These are phyloP conservation scores for Scaptodrosophila latifasciaeformis DNA, from an alignment of 2,888 invertebrate species.

Conservation along the genomic window DNA sequence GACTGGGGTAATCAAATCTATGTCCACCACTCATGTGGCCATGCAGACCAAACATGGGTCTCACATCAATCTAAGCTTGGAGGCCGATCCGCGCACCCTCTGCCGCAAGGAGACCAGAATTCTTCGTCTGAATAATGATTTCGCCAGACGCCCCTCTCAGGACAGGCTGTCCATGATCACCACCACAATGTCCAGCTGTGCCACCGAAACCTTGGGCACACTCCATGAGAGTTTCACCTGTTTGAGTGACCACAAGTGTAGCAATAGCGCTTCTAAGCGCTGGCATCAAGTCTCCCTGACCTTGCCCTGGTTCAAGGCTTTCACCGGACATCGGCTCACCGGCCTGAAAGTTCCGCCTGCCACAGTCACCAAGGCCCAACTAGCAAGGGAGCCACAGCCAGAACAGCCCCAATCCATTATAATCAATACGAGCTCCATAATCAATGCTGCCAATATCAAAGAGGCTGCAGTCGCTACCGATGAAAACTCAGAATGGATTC, in stretches of 20 bases:
- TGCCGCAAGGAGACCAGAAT: constrained; percentile 3
- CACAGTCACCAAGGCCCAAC: too few relatives aligned
- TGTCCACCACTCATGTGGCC: neutral
- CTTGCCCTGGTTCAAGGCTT: constrained; percentile 30
- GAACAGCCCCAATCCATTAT: constrained; percentile 4
- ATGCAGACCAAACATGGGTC: neutral
- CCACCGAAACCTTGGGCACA: too few relatives aligned
- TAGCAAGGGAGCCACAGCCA: neutral
- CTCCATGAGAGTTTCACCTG: neutral
- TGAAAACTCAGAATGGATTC: too few relatives aligned
- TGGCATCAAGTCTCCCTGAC: constrained; percentile 37
- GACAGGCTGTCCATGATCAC: constrained; percentile 5
- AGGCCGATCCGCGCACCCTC: neutral
- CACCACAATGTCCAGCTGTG: constrained; percentile 24
- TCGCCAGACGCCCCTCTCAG: neutral
- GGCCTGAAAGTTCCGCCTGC: too few relatives aligned
- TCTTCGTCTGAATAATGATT: neutral
- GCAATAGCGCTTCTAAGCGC: neutral
- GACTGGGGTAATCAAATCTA: constrained; percentile 3
- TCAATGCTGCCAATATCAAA: too few relatives aligned
- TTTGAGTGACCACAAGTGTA: neutral
- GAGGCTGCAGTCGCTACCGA: too few relatives aligned
- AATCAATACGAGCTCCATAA: neutral
- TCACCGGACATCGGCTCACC: neutral
- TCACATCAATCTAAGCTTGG: too few relatives aligned